These are phyloP conservation scores for Caenorhabditis uteleia DNA, from an alignment of 2,888 invertebrate genomes.

Conservation along the genomic window DNA sequence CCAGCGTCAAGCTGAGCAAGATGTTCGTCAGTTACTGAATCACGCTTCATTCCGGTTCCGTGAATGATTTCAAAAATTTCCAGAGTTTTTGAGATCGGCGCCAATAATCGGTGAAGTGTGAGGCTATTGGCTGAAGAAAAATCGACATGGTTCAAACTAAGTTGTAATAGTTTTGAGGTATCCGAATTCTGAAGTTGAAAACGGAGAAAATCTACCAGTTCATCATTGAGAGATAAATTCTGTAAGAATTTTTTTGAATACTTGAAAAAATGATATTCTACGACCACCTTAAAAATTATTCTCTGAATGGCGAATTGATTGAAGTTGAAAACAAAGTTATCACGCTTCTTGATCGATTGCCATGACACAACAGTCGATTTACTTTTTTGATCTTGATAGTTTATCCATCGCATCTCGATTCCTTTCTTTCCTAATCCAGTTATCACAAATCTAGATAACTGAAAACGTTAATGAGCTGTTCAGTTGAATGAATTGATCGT, in stretches of 20 bases:
- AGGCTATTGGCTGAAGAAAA: slow-evolving; percentile 40
- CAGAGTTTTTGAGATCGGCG: slow-evolving; percentile 23
- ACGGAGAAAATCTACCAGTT: slow-evolving; percentile 42
- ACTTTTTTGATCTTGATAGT: slow-evolving; percentile 36
- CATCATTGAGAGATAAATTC: slow-evolving; percentile 37
- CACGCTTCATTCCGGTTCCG: slow-evolving; percentile 37
- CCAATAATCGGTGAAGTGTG: slow-evolving; percentile 42
- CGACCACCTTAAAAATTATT: slow-evolving; percentile 41
- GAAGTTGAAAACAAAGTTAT: slow-evolving; percentile 35
- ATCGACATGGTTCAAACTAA: slow-evolving; percentile 38
- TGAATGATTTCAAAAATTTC: slow-evolving; percentile 41
- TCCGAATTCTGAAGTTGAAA: slow-evolving; percentile 31
- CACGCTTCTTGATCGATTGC: slow-evolving; percentile 3
- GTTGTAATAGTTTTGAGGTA: slow-evolving; percentile 27
- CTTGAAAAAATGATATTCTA: neutral
- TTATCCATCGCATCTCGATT: slow-evolving; percentile 42
- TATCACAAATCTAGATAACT: slow-evolving; percentile 45
- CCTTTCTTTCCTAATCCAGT: slow-evolving; percentile 28
- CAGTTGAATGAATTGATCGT: too few relatives aligned
- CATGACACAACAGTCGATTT: slow-evolving; percentile 26
- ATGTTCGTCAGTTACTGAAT: slow-evolving; percentile 43
- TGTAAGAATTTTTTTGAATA: slow-evolving; percentile 12
- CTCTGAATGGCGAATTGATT: slow-evolving; percentile 37
- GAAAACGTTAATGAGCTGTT: slow-evolving; percentile 13
- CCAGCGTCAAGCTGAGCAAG: slow-evolving; percentile 38